These are phyloP conservation scores for Seriola rivoliana DNA, from an alignment of 2,113 vertebrate genomes.

Conservation along the genomic window DNA sequence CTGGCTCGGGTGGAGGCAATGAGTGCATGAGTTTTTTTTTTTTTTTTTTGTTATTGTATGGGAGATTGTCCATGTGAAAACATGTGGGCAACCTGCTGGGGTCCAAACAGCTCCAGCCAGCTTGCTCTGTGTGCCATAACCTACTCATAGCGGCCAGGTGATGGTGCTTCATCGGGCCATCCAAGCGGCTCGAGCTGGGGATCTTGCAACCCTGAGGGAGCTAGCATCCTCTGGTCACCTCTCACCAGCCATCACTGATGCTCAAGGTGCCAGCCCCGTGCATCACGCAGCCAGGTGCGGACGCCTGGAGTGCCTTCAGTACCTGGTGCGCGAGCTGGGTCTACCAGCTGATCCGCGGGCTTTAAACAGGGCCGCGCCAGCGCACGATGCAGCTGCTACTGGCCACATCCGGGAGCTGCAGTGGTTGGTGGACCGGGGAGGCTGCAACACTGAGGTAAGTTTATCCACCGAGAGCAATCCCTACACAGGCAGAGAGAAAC, in stretches of 20 bases:
- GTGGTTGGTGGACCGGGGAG: slow-evolving; percentile 79
- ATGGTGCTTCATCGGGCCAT: slow-evolving; percentile 87
- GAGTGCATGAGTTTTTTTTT: slow-evolving; percentile 56
- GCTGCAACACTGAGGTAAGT: slow-evolving; percentile 83
- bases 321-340: slow-evolving; percentile 82
- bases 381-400: slow-evolving; percentile 87
- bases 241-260: slow-evolving; percentile 72
- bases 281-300: slow-evolving; percentile 88
- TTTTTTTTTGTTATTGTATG: slow-evolving; percentile 61
- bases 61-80: slow-evolving; percentile 32
- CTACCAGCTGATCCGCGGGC: slow-evolving; percentile 82
- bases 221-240: slow-evolving; percentile 80
- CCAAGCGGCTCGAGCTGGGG: slow-evolving; percentile 81
- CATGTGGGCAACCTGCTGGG: slow-evolving; percentile 43
- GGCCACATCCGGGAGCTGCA: slow-evolving; percentile 83
- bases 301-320: slow-evolving; percentile 86
- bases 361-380: slow-evolving; percentile 87
- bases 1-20: slow-evolving; percentile 49
- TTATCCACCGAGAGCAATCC: neutral
- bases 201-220: slow-evolving; percentile 79
- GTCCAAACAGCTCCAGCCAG: slow-evolving; percentile 31
- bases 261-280: slow-evolving; percentile 86
- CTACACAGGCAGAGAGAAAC: neutral
- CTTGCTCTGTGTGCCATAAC: slow-evolving; percentile 34
- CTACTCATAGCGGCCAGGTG: slow-evolving; percentile 25